Conservation (phyloP, 64 coral and sea anemone species). For the Astreopora myriophthalma region DNA sequence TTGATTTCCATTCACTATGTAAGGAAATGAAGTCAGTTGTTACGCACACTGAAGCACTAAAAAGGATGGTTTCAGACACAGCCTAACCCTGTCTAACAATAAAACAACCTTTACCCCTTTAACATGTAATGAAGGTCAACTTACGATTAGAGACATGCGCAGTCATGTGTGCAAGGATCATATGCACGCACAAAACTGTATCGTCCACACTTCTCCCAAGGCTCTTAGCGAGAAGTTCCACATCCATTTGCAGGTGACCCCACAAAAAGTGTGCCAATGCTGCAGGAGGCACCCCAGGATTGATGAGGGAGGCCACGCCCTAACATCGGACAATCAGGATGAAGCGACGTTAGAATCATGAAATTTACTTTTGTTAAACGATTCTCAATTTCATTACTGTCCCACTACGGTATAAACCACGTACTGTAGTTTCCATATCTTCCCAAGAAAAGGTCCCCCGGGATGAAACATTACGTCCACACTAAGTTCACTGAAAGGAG, state of each 20-base stretch:
- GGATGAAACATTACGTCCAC: no score
- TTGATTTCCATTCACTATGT: no score
- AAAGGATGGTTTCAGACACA: no score
- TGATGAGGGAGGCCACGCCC: background rate
- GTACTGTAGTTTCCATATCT: no score
- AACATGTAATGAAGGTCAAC: background rate
- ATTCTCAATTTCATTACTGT: no score
- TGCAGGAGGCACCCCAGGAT: conserved; percentile 12
- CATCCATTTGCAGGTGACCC: conserved; percentile 35
- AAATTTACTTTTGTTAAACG: no score
- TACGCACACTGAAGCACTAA: no score
- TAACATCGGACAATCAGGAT: background rate
- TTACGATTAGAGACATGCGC: conserved; percentile 6
- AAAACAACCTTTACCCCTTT: background rate
- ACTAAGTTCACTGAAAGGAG: no score
- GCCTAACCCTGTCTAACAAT: background rate
- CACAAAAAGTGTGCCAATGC: conserved; percentile 37
- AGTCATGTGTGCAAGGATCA: conserved; percentile 35
- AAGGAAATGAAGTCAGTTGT: no score
- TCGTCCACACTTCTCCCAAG: conserved; percentile 62
- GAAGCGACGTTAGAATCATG: no score
- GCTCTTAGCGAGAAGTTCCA: conserved; percentile 21
- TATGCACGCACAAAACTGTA: conserved; percentile 39
- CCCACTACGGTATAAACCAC: no score
- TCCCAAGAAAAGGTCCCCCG: no score